Percentiles rank a stretch among this genome's conserved stretches.
Conservation (phyloP, 2,113 vertebrate species). For the Phylloscopus trochilus region DNA sequence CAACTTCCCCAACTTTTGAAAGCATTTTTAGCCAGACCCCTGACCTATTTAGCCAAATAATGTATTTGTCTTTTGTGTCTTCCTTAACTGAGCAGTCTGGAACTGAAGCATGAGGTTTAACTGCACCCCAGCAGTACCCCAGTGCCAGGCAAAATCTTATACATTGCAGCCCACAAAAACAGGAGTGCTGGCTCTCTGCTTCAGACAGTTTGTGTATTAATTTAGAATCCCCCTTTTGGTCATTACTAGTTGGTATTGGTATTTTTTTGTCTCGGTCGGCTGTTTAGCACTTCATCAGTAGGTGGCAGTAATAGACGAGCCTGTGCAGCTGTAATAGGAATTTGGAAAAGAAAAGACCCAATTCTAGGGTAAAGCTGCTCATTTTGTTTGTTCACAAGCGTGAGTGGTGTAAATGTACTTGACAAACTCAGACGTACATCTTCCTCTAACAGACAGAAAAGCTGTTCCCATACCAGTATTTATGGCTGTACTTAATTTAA, state of each 20-base stretch:
- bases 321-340: neutral
- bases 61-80: neutral
- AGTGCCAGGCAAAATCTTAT: neutral
- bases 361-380: neutral
- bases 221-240: neutral
- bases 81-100: neutral
- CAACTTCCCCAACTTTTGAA: neutral
- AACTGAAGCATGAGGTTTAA: neutral
- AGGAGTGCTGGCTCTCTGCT: neutral
- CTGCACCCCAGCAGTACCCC: neutral
- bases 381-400: neutral
- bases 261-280: neutral
- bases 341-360: neutral
- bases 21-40: neutral
- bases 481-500: neutral
- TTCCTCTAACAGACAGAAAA: neutral
- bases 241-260: neutral
- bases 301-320: slow-evolving; percentile 56
- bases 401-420: neutral
- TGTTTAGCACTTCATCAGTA: slow-evolving; percentile 20
- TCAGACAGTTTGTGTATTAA: neutral
- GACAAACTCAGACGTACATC: neutral
- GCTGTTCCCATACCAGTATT: neutral
- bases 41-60: neutral
- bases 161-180: neutral